These are phyloP conservation scores for Liparis tanakae DNA, from an alignment of 2,797 vertebrate species.

Conservation along the genomic window DNA sequence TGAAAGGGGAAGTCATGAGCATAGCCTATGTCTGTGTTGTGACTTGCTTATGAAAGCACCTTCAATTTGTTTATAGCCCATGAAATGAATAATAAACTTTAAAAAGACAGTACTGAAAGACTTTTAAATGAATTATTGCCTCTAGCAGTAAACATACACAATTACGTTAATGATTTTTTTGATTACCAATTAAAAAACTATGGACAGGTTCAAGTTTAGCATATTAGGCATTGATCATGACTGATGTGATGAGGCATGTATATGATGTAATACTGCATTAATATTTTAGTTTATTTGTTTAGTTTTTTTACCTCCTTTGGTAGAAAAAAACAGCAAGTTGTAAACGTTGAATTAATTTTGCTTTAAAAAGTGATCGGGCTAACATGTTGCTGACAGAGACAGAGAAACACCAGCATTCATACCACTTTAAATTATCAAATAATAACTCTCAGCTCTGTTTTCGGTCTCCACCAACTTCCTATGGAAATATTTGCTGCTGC, in stretches of 20 bases:
- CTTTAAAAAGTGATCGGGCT: not conserved
- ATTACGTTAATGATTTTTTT: not conserved
- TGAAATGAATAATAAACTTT: not conserved
- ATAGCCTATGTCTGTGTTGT: fast-evolving
- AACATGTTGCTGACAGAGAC: not conserved
- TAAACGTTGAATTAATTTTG: too few relatives aligned
- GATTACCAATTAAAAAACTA: not conserved
- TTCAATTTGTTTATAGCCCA: not conserved
- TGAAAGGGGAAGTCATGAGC: not conserved
- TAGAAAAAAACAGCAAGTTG: too few relatives aligned
- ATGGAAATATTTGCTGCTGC: not conserved
- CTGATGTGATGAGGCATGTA: not conserved
- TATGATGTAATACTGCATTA: too few relatives aligned
- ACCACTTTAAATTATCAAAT: not conserved
- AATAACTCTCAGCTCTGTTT: not conserved
- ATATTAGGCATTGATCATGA: not conserved
- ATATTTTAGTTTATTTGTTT: too few relatives aligned
- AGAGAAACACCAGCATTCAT: not conserved
- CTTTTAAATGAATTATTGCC: too few relatives aligned
- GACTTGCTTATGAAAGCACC: not conserved
- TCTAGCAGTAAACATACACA: not conserved
- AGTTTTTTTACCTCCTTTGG: too few relatives aligned
- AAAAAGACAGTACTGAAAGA: not conserved
- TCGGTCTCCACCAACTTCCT: not conserved
- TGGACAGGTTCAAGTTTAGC: not conserved